Evolutionary conservation across 2,888 invertebrate genomes (phyloP).

Genomic region (Phaonia tiefii): DNA sequence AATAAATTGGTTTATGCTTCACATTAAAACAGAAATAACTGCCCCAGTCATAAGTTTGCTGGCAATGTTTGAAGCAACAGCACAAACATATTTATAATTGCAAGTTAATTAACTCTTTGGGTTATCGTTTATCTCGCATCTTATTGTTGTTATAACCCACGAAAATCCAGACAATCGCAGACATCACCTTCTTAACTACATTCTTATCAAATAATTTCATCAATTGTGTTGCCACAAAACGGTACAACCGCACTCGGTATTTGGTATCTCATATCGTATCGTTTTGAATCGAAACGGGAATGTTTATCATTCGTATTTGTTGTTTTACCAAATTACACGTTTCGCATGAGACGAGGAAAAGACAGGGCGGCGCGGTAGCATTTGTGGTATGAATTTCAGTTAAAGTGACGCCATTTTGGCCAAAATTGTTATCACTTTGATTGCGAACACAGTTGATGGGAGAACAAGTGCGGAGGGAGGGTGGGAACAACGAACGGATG

Average conservation of each 20-base stretch:
- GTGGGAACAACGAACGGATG: background rate
- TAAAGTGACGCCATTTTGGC: conserved; percentile 5
- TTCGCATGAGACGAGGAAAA: background rate
- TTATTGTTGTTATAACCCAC: too few relatives aligned
- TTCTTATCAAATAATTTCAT: conserved; percentile 7
- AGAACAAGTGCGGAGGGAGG: background rate
- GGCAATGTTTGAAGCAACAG: too few relatives aligned
- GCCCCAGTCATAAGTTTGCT: too few relatives aligned
- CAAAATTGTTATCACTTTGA: background rate
- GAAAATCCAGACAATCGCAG: background rate
- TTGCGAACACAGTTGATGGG: background rate
- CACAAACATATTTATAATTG: too few relatives aligned
- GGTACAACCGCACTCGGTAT: background rate
- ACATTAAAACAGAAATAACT: too few relatives aligned
- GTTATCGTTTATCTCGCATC: too few relatives aligned
- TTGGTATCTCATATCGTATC: background rate
- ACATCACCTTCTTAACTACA: too few relatives aligned
- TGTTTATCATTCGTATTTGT: conserved; percentile 13
- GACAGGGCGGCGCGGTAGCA: background rate
- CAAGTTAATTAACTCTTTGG: too few relatives aligned
- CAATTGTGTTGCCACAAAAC: conserved; percentile 9
- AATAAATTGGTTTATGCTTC: too few relatives aligned
- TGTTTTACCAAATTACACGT: conserved; percentile 16
- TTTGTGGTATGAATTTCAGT: background rate
- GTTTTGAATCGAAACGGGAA: background rate